phyloP scores from a whole-genome alignment of 2,113 vertebrate genomes.

The Epinephelus fuscoguttatus region DNA sequence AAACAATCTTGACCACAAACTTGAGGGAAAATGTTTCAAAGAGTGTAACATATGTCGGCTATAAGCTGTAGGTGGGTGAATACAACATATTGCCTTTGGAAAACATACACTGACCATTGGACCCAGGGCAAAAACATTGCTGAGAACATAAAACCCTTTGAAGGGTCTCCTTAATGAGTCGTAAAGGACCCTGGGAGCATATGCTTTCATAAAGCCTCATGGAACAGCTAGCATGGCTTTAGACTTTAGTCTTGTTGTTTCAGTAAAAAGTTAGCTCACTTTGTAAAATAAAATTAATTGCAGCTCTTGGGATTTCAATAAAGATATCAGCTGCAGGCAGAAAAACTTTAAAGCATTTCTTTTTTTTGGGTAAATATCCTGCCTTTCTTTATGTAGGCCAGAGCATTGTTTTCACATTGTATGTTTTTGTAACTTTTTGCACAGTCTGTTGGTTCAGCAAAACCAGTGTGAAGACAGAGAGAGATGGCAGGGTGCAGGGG shows the following conservation, averaged over 20 bases:
- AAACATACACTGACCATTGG: not conserved
- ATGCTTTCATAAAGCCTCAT: not conserved
- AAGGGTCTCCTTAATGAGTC: not conserved
- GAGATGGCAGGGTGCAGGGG: not conserved
- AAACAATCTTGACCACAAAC: not conserved
- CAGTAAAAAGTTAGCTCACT: not conserved
- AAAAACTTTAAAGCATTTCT: not conserved
- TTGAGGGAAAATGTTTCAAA: not conserved
- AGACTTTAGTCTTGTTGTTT: not conserved
- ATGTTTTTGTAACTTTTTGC: not conserved
- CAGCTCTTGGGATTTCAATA: not conserved
- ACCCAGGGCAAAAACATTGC: not conserved
- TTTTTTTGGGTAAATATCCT: not conserved
- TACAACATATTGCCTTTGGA: not conserved
- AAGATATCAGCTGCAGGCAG: not conserved
- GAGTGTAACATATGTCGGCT: not conserved
- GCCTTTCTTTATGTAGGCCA: not conserved
- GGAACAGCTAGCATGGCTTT: not conserved
- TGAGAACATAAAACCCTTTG: not conserved
- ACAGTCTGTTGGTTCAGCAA: slow-evolving; percentile 33
- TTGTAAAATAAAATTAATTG: not conserved
- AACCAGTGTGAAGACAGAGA: not conserved
- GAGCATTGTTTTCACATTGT: not conserved
- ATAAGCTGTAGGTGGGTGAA: not conserved
- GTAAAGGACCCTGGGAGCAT: not conserved